Conservation (phyloP, 1,140 invertebrate species). For the Drosophila erecta region DNA sequence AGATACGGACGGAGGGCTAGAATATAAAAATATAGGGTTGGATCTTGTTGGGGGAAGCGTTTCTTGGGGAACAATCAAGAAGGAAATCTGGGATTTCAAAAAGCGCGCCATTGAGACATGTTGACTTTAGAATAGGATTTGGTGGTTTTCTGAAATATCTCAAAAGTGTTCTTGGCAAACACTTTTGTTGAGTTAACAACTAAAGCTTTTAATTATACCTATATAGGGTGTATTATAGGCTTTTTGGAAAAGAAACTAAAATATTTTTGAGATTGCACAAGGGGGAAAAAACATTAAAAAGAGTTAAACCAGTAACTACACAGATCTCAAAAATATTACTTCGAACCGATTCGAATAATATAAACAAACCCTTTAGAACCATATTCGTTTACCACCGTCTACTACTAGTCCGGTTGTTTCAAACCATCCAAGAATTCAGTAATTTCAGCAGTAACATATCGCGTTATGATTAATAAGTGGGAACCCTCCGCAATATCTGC, state of each 20-base stretch:
- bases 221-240: too few relatives aligned
- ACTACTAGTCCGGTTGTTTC: neutral
- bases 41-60: neutral
- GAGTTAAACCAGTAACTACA: too few relatives aligned
- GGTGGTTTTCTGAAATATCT: neutral
- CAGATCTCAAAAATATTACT: too few relatives aligned
- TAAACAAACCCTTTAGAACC: too few relatives aligned
- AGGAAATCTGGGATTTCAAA: neutral
- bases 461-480: slow-evolving; percentile 5
- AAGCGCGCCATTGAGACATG: neutral
- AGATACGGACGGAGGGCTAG: slow-evolving; percentile 28
- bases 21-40: slow-evolving; percentile 12
- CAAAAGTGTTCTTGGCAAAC: neutral
- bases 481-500: slow-evolving; percentile 13
- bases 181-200: too few relatives aligned
- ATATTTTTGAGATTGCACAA: too few relatives aligned
- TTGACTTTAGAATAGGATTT: neutral
- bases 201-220: too few relatives aligned
- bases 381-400: too few relatives aligned
- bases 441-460: neutral
- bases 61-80: neutral
- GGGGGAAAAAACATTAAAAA: too few relatives aligned
- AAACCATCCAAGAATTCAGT: neutral
- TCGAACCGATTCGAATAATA: neutral
- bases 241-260: too few relatives aligned